phyloP scores from a whole-genome alignment of 2,888 invertebrate species.

The Eurytoma adleriae region DNA sequence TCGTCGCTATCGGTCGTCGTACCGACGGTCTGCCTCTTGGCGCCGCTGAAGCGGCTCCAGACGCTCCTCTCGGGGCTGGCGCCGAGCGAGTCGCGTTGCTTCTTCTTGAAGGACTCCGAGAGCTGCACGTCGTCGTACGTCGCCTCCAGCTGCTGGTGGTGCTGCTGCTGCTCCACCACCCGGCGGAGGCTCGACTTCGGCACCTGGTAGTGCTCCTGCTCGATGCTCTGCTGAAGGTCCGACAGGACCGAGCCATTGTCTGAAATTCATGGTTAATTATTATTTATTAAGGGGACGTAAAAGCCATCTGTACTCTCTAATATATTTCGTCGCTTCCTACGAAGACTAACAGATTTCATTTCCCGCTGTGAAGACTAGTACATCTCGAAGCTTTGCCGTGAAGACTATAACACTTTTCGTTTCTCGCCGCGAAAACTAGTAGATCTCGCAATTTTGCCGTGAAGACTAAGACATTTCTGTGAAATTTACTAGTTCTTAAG shows the following conservation, averaged over 20 bases:
- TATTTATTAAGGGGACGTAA: too few relatives aligned
- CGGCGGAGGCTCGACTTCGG: slow-evolving; percentile 57
- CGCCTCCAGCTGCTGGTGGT: slow-evolving; percentile 63
- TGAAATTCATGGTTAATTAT: not conserved
- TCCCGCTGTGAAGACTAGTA: too few relatives aligned
- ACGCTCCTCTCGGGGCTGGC: slow-evolving; percentile 61
- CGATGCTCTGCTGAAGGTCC: slow-evolving; percentile 56
- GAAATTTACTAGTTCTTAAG: too few relatives aligned
- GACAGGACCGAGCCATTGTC: slow-evolving; percentile 47
- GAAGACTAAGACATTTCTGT: too few relatives aligned
- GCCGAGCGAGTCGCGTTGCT: slow-evolving; percentile 59
- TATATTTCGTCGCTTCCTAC: too few relatives aligned
- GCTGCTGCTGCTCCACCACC: slow-evolving; percentile 22
- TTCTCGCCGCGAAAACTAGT: too few relatives aligned
- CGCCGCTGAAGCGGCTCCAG: slow-evolving; percentile 68
- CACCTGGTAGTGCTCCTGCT: slow-evolving; percentile 68
- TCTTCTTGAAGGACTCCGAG: slow-evolving; percentile 64
- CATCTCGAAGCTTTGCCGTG: too few relatives aligned
- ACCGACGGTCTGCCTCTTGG: slow-evolving; percentile 19
- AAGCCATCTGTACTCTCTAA: too few relatives aligned
- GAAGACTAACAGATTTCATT: too few relatives aligned
- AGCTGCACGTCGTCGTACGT: slow-evolving; percentile 71
- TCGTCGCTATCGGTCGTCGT: slow-evolving; percentile 57
- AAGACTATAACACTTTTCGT: too few relatives aligned
- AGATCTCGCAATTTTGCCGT: too few relatives aligned